Evolutionary conservation across 2,797 vertebrate genomes (phyloP), one percentile per base, ranked within the genome.

Genomic region (Philypnodon macrostomus): DNA sequence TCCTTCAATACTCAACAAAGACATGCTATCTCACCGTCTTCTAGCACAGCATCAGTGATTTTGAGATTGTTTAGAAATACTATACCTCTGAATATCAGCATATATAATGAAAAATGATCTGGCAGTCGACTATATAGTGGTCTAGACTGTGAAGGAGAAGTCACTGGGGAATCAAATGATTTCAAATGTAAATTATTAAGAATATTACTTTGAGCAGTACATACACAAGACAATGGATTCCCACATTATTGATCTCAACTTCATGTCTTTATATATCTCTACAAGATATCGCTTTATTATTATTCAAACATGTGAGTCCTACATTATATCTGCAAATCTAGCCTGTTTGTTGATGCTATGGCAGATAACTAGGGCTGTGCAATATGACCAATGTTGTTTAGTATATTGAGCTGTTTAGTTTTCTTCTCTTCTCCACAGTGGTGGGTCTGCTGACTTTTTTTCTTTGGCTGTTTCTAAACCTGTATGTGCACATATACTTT

Each of bases 191-290:
- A 46, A 21, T 47, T 41, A 36, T 39, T 47, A 39, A 51, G 29
- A 56, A 58, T 60, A 41, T 72, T 52, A 58, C 61, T 75, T 61
- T 55, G 52, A 66, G 47, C 38, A 37, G 32, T 41, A 59, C 36
- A 70, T 41, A 29, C 41, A 44, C 15, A 44, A 44, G 5, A 8
- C 8, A 10, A 62, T 41, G 14, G 16, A 51, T 49, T 39, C n/a
- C 18, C 39, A 37, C 19, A 49, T 23, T 55, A 50, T 52, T 1
- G 1, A 47, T 35, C 11, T 47, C 21, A 30, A 19, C 14, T n/a
- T 31, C 36, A 41, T 21, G 27, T 56, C 15, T 33, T 50, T 18
- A 10, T 29, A 1, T 38, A 44, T 35, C 18, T 46, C 10, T 5
- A 5, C n/a, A 37, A n/a, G n/a, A n/a, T n/a, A n/a, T n/a, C n/a